Conservation (phyloP, 2,113 vertebrate genomes). For the Callopanchax toddi region DNA sequence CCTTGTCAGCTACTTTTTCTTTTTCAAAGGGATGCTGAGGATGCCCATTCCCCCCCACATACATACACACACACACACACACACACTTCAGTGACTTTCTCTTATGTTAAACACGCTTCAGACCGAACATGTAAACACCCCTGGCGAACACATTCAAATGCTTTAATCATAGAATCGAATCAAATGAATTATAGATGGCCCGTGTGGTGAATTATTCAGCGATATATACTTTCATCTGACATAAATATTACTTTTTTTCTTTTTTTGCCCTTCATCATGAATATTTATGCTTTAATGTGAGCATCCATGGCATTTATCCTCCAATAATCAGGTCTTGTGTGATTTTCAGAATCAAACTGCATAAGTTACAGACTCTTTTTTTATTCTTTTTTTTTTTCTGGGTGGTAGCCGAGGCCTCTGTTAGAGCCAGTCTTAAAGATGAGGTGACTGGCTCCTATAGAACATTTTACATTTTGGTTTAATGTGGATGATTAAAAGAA, state of each 20-base stretch:
- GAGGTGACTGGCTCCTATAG: constrained; percentile 10
- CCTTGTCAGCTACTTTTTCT: constrained; percentile 73
- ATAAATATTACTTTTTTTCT: constrained; percentile 78
- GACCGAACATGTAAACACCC: constrained; percentile 76
- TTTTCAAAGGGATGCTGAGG: constrained; percentile 63
- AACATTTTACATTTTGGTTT: constrained; percentile 27
- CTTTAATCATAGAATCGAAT: constrained; percentile 82
- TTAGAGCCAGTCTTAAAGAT: constrained; percentile 61
- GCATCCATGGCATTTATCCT: constrained; percentile 77
- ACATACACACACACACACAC: neutral
- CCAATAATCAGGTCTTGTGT: constrained; percentile 79
- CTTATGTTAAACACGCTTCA: constrained; percentile 76
- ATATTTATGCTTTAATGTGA: constrained; percentile 81
- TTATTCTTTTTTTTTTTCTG: constrained; percentile 39
- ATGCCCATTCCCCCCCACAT: constrained; percentile 13
- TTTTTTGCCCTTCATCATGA: constrained; percentile 66
- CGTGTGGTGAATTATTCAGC: constrained; percentile 76
- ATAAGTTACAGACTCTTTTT: constrained; percentile 61
- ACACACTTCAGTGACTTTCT: constrained; percentile 63
- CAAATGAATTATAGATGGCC: constrained; percentile 79
- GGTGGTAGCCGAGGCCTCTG: constrained; percentile 65
- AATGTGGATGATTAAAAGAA: constrained; percentile 30
- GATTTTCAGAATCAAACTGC: constrained; percentile 77
- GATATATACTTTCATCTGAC: constrained; percentile 82
- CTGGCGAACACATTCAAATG: constrained; percentile 72